Evolutionary conservation across 2,113 vertebrate species (phyloP), one percentile per base, ranked within the genome.

Genomic region (Empidonax alnorum): DNA sequence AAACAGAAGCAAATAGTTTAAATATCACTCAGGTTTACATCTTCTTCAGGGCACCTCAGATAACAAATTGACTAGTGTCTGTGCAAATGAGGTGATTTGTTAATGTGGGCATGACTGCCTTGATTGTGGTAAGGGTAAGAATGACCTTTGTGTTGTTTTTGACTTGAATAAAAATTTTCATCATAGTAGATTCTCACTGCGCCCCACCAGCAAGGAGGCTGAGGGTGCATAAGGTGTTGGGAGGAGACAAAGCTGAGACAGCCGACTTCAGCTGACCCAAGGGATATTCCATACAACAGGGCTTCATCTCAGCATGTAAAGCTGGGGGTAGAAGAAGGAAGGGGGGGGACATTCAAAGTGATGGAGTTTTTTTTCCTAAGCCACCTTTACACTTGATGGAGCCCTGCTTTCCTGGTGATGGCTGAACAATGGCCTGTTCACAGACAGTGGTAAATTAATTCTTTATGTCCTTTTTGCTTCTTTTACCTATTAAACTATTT

Each of bases 1-100:
- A 77, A 93, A 86, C 61, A 89, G 82, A 81, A 73, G n/a, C 31
- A 96, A 97, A 92, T 24, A 86, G 89, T 90, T 93, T 90, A 95
- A 95, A 97, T 69, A 79, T 42, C 91, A 94, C 24, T 87, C 59
- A 78, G 66, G 63, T 83, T 96, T 88, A 82, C 42, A 86, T 69
- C 74, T 95, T 75, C 19, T 35, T 87, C 62, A 84, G 68, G 79
- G 44, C 25, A 78, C 9, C 24, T 66, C 44, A 66, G 63, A 21
- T 90, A 75, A 84, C 65, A 75, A 86, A 86, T 31, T 85, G 47
- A 69, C 33, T 50, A 27, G 18, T 44, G 52, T 16, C 55, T 46
- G 28, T 93, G 84, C 37, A 93, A 79, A 90, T 73, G 18, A 84
- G 42, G 31, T 55, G 61, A 20, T 63, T 67, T 69, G 61, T 66